A percentile compares a stretch with the other conserved stretches of the same genome.
phyloP scores from a whole-genome alignment of 2,113 vertebrate species.

The Daubentonia madagascariensis region DNA sequence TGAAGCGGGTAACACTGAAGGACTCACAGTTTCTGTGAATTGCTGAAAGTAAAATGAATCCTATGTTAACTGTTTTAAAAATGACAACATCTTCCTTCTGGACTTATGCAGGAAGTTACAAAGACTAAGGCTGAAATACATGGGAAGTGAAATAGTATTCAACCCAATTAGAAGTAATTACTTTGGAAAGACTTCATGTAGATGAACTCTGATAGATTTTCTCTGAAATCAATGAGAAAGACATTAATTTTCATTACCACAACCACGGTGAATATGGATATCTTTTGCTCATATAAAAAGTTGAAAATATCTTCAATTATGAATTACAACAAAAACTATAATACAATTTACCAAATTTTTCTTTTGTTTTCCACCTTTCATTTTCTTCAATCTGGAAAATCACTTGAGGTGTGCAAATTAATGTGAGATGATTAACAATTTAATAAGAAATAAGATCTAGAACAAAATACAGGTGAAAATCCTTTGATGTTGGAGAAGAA shows the following conservation, averaged over 20 bases:
- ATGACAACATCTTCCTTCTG: neutral
- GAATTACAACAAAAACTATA: neutral
- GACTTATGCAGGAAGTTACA: rapidly evolving
- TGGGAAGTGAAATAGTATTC: neutral
- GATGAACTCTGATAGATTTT: neutral
- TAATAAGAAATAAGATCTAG: neutral
- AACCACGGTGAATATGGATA: neutral
- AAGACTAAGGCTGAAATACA: neutral
- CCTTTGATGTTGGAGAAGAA: neutral
- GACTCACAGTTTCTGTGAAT: slow-evolving; percentile 84
- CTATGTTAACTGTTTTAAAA: neutral
- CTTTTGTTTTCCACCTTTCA: neutral
- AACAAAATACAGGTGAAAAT: neutral
- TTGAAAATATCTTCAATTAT: neutral
- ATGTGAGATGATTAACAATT: neutral
- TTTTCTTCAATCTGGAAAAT: neutral
- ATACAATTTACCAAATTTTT: neutral
- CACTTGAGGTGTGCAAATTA: neutral
- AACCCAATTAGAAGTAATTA: neutral
- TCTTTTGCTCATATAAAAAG: neutral
- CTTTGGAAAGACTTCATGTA: neutral
- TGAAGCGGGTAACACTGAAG: slow-evolving; percentile 82
- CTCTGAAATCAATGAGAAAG: neutral
- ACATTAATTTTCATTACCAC: neutral
- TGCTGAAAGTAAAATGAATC: slow-evolving; percentile 83